These are phyloP conservation scores for Todiramphus saurophagus DNA, from an alignment of 2,113 vertebrate species.

Conservation along the genomic window DNA sequence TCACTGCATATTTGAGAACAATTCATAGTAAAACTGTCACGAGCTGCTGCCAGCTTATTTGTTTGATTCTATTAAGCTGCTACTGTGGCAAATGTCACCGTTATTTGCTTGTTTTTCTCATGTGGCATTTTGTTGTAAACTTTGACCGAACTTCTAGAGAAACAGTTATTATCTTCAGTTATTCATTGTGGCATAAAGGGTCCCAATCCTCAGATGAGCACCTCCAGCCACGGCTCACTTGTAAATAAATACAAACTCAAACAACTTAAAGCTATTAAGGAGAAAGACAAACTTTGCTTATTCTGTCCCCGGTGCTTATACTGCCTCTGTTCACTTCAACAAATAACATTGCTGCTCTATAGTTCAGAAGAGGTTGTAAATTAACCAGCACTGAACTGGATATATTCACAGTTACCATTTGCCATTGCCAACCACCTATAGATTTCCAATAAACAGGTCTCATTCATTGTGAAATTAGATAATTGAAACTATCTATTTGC, in stretches of 20 bases:
- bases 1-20: background rate
- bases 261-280: background rate
- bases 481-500: constrained; percentile 72
- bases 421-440: constrained; percentile 63
- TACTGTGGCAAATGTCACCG: background rate
- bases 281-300: background rate
- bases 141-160: background rate
- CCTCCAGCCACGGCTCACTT: background rate
- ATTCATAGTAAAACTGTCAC: background rate
- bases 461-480: constrained; percentile 73
- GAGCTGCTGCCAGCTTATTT: background rate
- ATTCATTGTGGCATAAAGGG: background rate
- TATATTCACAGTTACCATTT: constrained; percentile 42
- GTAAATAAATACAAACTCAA: background rate
- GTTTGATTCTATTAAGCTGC: background rate
- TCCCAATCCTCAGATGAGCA: background rate
- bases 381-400: constrained; percentile 24
- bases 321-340: constrained; percentile 14
- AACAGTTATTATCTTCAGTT: background rate
- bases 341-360: constrained; percentile 21
- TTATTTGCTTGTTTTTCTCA: background rate
- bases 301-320: background rate
- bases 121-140: background rate
- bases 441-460: constrained; percentile 75
- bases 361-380: constrained; percentile 51